Conservation (phyloP, 2,888 invertebrate species). For the Strigamia maritima region DNA sequence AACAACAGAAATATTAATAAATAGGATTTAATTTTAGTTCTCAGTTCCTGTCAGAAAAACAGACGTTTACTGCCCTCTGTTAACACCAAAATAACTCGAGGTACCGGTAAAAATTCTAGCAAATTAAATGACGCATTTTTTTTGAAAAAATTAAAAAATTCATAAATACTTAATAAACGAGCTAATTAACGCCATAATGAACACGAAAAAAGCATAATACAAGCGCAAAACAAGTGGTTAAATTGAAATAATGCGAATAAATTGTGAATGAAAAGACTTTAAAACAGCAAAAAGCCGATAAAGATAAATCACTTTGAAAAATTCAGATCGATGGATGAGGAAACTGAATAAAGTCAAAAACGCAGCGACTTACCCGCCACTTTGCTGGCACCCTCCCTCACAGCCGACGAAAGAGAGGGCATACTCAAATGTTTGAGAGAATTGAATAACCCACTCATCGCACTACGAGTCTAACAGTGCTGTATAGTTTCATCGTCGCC, state of each 20-base stretch:
- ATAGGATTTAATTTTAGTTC: background rate
- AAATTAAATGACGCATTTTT: background rate
- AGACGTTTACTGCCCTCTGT: background rate
- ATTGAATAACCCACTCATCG: slow-evolving; percentile 37
- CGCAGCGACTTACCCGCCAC: background rate
- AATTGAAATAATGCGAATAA: too few relatives aligned
- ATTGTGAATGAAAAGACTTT: background rate
- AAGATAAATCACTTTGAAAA: background rate
- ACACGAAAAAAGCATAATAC: background rate
- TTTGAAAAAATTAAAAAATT: background rate
- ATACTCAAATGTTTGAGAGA: slow-evolving; percentile 34
- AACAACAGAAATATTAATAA: background rate
- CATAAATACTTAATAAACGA: too few relatives aligned
- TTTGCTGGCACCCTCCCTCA: slow-evolving; percentile 28
- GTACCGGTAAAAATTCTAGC: background rate
- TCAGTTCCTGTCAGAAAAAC: background rate
- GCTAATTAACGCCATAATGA: background rate
- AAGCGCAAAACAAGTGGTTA: too few relatives aligned
- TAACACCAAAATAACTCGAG: background rate
- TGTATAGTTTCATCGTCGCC: background rate
- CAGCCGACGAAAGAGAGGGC: slow-evolving; percentile 36
- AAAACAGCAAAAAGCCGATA: background rate
- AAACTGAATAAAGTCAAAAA: background rate
- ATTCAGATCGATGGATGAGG: background rate
- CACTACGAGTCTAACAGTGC: background rate